Evolutionary conservation across 2,797 vertebrate species (phyloP), one percentile per base, ranked within the genome.

Genomic region (Crypturellus tataupa): DNA sequence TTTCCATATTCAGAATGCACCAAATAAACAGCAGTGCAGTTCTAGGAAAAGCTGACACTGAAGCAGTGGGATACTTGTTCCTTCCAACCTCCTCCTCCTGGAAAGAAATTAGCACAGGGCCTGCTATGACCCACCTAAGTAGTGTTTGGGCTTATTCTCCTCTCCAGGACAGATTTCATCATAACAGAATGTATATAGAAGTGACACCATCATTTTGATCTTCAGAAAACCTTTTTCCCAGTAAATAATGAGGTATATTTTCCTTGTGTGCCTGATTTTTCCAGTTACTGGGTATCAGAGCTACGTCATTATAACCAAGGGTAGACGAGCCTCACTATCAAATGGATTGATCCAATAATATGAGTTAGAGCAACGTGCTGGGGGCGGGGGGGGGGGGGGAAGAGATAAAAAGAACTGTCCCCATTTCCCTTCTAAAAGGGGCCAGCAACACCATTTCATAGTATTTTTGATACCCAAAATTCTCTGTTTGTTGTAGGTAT

Each of bases 1-100:
- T 92, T 92, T 94, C 77, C 70, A 76, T 84, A 95, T 88, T 94
- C 77, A 91, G 25, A 94, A 88, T 31, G 46, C 82, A 90, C 73
- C 51, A 90, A 90, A 94, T 59, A 95, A 94, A 94, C 47, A 92
- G 69, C 64, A 94, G 85, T 79, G 87, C 72, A 78, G 58, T 40
- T 83, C 46, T 47, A 91, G 49, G 55, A 81, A 92, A 91, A 94
- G 70, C 73, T 69, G 72, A 86, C 59, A 87, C 80, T 93, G 92
- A 92, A 93, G 55, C 87, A 91, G 67, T 65, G 70, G 82, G 89
- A 83, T 47, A 69, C 8, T 56, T 80, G 64, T 37, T 87, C 85
- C 85, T 86, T 92, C 40, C 59, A 95, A 65, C 23, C 21, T 31
- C 65, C 55, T 71, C 56, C n/a, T 93, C 59, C 75, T 44, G 79